Evolutionary conservation across 2,797 vertebrate genomes (phyloP).

Genomic region (Clarias platycephalus): DNA sequence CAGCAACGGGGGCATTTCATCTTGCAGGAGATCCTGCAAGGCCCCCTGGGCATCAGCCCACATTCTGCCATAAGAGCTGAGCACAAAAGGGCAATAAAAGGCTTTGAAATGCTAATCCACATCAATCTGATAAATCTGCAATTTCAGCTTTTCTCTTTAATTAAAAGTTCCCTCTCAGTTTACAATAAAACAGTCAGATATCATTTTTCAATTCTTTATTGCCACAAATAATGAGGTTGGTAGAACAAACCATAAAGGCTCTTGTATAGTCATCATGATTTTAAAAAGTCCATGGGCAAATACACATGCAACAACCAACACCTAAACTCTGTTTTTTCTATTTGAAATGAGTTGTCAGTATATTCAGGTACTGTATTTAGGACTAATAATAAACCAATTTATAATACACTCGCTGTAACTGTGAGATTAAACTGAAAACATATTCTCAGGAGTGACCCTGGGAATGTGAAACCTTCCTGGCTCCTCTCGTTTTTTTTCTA

Average conservation of each 20-base stretch:
- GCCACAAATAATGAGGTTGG: not conserved
- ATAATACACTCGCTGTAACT: not conserved
- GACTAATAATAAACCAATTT: not conserved
- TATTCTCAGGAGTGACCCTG: not conserved
- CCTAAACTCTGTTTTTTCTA: not conserved
- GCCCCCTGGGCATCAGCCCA: slow-evolving; percentile 78
- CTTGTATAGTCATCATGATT: not conserved
- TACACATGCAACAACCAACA: not conserved
- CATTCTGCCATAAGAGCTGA: slow-evolving; percentile 75
- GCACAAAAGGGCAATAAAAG: slow-evolving; percentile 5
- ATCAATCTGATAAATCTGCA: not conserved
- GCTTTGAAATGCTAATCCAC: slow-evolving; percentile 7
- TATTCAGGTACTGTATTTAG: not conserved
- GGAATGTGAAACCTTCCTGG: not conserved
- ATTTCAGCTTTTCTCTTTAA: not conserved
- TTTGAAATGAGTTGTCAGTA: not conserved
- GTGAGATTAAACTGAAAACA: not conserved
- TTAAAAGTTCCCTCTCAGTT: not conserved
- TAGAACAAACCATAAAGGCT: no score
- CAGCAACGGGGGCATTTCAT: slow-evolving; percentile 67
- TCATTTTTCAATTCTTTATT: not conserved
- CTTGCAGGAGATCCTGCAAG: slow-evolving; percentile 70
- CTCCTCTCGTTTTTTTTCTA: not conserved
- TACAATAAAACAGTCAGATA: not conserved
- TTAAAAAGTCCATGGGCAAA: not conserved